These are phyloP conservation scores for Talpa occidentalis DNA, from an alignment of 2,113 vertebrate genomes.

Conservation along the genomic window DNA sequence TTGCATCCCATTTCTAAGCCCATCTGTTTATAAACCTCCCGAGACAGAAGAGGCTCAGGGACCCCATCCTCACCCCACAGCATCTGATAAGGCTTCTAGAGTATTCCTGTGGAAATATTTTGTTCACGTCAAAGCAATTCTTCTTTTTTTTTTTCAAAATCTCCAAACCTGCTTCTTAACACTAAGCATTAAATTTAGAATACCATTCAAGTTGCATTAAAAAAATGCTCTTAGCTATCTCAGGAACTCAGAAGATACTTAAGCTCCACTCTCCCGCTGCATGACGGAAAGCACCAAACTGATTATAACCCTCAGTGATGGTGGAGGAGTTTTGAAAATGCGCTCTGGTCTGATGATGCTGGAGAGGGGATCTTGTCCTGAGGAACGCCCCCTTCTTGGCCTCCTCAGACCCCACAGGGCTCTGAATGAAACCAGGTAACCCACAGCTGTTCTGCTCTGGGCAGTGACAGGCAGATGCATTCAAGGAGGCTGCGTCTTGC, in stretches of 20 bases:
- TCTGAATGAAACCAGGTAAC: rapidly evolving
- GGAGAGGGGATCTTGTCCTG: background rate
- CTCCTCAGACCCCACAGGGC: background rate
- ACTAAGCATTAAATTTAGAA: constrained; percentile 63
- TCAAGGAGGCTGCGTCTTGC: background rate
- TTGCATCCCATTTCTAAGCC: background rate
- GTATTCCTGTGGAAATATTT: constrained; percentile 36
- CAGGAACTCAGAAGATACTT: constrained; percentile 54
- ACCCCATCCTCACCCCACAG: background rate
- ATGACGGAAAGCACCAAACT: background rate
- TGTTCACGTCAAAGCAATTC: constrained; percentile 60
- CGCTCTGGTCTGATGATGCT: background rate
- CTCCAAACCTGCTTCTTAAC: constrained; percentile 60
- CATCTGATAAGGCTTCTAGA: constrained; percentile 52
- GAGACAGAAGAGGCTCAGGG: background rate
- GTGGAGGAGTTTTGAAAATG: background rate
- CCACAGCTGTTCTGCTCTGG: background rate
- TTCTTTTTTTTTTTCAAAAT: constrained; percentile 53
- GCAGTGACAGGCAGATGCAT: background rate
- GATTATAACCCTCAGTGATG: background rate
- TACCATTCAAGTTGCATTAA: constrained; percentile 45
- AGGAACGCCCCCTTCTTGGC: rapidly evolving
- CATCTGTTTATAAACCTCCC: background rate
- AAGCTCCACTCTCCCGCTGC: background rate
- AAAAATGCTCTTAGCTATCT: constrained; percentile 53